Evolutionary conservation across 2,888 invertebrate genomes (phyloP), one percentile per base, ranked within the genome.

Genomic region (Volucella inflata): DNA sequence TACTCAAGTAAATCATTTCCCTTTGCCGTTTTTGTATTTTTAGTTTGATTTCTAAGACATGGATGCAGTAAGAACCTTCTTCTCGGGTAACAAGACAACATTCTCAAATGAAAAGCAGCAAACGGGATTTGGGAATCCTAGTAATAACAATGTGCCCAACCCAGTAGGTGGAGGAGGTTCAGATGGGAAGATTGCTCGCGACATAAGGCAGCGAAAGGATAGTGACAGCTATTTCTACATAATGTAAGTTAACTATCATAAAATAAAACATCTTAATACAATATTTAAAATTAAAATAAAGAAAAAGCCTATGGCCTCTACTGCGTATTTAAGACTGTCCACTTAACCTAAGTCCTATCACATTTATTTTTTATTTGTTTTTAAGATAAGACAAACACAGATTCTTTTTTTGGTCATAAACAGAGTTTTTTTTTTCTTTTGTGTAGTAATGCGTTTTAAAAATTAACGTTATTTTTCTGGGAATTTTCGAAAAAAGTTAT

Each of bases 151-250:
- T 16, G 81, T 75, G 14, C 21, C 83, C 17, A 78, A 88, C 53
- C 88, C 87, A 65, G 85, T 88, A 17, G 88, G 87, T 44, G 40
- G 67, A 42, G 87, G 87, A 38, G 88, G 87, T 60, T 60, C 87
- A 12, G 78, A 88, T 68, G 88, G 87, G 9, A 88, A 89, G 62
- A 88, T 88, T 44, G 81, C 88, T 2, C 88, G 88, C 59, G 88
- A 89, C 62, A 71, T 87, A 12, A 91, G 30, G 30, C 30, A 90
- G 68, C 88, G 90, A 76, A 91, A 90, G 88, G 91, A 92, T 72
- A 90, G 89, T 80, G 92, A 92, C 87, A 90, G 88, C 57, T 92
- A 91, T 85, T 92, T 92, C 81, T 92, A 92, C 87, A 91, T 92
- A 74, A 90, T 92, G 92, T 92, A 88, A 91, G 92, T 91, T 42